Conservation (phyloP, 2,113 vertebrate genomes). For the Laticauda colubrina region DNA sequence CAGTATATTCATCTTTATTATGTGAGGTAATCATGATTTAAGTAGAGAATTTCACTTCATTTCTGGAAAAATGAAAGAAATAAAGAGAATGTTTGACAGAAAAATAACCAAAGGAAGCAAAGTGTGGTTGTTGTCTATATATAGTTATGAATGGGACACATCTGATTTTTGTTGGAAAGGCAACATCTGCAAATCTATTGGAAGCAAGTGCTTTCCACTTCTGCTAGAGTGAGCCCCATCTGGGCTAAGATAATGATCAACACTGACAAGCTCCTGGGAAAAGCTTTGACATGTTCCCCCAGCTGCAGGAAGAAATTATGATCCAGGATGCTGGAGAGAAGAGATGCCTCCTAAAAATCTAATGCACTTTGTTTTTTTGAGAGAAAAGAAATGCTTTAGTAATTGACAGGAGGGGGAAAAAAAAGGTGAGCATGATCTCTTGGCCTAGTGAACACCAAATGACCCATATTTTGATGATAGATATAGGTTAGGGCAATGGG, state of each 20-base stretch:
- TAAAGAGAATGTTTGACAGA: not conserved
- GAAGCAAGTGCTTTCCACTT: constrained; percentile 38
- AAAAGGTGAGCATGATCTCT: constrained; percentile 22
- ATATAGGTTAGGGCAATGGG: constrained; percentile 23
- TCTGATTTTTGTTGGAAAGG: constrained; percentile 4
- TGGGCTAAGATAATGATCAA: constrained; percentile 50
- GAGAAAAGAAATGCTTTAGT: constrained; percentile 40
- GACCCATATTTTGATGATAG: constrained; percentile 35
- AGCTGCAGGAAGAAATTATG: constrained; percentile 27
- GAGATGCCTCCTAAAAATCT: constrained; percentile 35
- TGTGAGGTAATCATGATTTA: fast-evolving
- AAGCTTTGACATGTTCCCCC: constrained; percentile 38
- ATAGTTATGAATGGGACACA: not conserved
- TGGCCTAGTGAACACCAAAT: constrained; percentile 31
- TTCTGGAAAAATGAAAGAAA: not conserved
- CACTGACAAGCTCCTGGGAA: constrained; percentile 36
- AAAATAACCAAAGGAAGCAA: not conserved
- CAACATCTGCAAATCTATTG: constrained; percentile 21
- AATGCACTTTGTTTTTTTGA: constrained; percentile 17
- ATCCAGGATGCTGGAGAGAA: constrained; percentile 43
- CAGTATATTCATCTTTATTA: not conserved
- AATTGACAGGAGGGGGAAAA: constrained; percentile 39
- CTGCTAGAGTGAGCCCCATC: constrained; percentile 36
- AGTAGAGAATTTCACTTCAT: not conserved
- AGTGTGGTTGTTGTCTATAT: not conserved